Evolutionary conservation across 2,888 invertebrate genomes (phyloP).

Genomic region (Leptinotarsa rubiginosa): DNA sequence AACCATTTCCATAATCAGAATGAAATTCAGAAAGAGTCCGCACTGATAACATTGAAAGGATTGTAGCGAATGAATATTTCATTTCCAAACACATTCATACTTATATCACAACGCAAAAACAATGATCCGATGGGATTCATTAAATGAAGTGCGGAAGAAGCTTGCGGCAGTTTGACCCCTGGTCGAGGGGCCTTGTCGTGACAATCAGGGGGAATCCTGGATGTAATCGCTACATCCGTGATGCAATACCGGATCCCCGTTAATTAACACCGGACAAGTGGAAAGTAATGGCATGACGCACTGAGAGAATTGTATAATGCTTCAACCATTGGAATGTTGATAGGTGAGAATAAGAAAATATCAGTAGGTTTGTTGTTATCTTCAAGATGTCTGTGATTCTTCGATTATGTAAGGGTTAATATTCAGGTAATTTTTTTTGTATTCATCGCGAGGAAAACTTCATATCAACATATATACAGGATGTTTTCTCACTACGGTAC

Average conservation of each 20-base stretch:
- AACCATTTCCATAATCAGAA: background rate
- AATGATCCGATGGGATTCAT: conserved; percentile 48
- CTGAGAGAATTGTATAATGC: background rate
- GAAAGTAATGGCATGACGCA: background rate
- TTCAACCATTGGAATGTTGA: no score
- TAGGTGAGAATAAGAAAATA: no score
- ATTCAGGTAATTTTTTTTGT: no score
- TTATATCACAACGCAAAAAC: background rate
- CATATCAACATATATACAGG: no score
- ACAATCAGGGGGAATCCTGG: conserved; percentile 27
- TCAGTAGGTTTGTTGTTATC: no score
- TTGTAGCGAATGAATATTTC: background rate
- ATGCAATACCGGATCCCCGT: conserved; percentile 58
- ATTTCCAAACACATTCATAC: background rate
- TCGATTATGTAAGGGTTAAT: no score
- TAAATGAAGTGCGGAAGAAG: conserved; percentile 58
- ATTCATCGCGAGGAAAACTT: no score
- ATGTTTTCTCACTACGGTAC: no score
- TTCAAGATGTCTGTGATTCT: no score
- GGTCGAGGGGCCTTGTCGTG: conserved; percentile 52
- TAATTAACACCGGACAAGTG: conserved; percentile 53
- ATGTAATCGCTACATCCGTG: conserved; percentile 60
- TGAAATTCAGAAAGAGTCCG: background rate
- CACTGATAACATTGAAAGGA: background rate
- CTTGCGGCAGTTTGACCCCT: conserved; percentile 58